Conservation (phyloP, 1,140 invertebrate genomes). For the Rhopalosiphum maidis region DNA sequence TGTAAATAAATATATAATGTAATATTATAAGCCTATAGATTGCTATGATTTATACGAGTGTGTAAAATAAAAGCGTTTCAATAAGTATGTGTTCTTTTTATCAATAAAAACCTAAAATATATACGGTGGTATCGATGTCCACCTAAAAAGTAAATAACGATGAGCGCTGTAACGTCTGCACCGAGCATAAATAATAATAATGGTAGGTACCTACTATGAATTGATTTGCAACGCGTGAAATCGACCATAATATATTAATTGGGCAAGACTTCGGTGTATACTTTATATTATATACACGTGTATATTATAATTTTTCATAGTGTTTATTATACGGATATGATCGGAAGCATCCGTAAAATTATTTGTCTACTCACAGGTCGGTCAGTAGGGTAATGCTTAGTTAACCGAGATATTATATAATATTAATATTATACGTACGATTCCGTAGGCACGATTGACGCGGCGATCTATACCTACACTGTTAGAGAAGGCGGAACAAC, state of each 20-base stretch:
- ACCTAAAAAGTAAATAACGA: neutral
- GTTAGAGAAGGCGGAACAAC: neutral
- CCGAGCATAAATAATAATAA: neutral
- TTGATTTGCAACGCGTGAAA: neutral
- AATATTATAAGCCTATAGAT: neutral
- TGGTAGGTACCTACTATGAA: neutral
- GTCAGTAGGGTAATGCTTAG: slow-evolving; percentile 13
- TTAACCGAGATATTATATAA: slow-evolving; percentile 9
- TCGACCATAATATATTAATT: neutral
- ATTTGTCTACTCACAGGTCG: neutral
- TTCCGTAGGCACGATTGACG: neutral
- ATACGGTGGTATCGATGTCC: neutral
- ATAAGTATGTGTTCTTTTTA: neutral
- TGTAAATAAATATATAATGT: neutral
- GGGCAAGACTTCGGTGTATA: neutral
- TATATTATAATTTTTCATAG: neutral
- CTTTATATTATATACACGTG: neutral
- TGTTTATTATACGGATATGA: neutral
- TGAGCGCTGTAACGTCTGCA: neutral
- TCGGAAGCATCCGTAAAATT: neutral
- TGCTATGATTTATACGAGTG: neutral
- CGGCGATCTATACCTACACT: neutral
- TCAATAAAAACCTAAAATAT: neutral
- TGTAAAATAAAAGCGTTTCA: neutral
- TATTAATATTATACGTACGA: neutral